phyloP scores from a whole-genome alignment of 2,113 vertebrate genomes.

The Cisticola juncidis region DNA sequence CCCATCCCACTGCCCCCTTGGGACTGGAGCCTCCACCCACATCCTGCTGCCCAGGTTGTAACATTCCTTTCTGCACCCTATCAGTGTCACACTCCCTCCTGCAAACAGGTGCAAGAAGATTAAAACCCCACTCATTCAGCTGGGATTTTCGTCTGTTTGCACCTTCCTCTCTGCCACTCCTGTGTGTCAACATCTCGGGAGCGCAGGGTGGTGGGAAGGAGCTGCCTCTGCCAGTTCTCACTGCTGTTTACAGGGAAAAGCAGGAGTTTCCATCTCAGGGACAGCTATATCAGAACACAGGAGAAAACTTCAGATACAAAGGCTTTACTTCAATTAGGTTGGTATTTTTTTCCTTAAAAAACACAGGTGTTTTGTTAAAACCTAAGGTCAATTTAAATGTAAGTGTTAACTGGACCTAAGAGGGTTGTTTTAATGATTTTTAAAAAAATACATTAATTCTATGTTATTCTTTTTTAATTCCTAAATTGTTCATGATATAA shows the following conservation, averaged over 20 bases:
- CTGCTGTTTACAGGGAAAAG: background rate
- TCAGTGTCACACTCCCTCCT: slow-evolving; percentile 62
- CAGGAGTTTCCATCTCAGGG: background rate
- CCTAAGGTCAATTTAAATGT: background rate
- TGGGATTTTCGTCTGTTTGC: slow-evolving; percentile 67
- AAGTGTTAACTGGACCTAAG: background rate
- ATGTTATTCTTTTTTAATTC: background rate
- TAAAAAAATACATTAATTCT: background rate
- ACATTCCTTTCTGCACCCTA: slow-evolving; percentile 65
- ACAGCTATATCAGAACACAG: background rate
- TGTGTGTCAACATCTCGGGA: slow-evolving; percentile 36
- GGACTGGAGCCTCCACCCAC: background rate
- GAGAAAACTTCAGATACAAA: background rate
- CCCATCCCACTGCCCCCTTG: background rate
- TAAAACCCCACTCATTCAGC: slow-evolving; percentile 56
- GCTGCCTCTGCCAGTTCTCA: background rate
- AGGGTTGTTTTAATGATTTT: background rate
- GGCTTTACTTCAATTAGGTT: background rate
- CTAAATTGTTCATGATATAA: background rate
- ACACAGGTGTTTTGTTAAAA: background rate
- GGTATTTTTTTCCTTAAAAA: background rate
- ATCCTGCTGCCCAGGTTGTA: slow-evolving; percentile 55
- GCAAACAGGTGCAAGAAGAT: slow-evolving; percentile 68
- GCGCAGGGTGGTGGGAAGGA: background rate
- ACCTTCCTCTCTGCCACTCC: slow-evolving; percentile 53